Percentiles rank a stretch among this genome's conserved stretches.
Conservation (phyloP, 2,113 vertebrate genomes). For the Donacobius atricapilla region DNA sequence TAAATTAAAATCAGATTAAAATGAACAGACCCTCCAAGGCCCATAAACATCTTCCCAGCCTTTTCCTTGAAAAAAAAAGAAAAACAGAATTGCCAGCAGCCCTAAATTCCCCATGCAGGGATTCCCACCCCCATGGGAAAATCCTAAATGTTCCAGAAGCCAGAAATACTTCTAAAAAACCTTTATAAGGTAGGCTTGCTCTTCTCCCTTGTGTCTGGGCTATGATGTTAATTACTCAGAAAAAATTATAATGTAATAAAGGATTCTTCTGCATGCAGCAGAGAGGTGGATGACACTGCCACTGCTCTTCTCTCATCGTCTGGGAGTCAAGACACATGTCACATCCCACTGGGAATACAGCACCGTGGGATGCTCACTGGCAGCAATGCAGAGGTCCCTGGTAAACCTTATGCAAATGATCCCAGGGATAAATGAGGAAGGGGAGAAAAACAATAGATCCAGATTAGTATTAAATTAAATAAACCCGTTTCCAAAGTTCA, state of each 20-base stretch:
- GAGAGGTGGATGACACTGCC: not conserved
- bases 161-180: not conserved
- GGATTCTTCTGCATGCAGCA: not conserved
- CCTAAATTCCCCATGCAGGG: not conserved
- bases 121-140: not conserved
- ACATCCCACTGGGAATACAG: not conserved
- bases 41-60: not conserved
- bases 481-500: not conserved
- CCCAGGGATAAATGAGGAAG: not conserved
- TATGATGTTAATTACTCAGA: not conserved
- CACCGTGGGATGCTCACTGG: not conserved
- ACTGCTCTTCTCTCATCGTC: not conserved
- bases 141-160: not conserved
- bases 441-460: not conserved
- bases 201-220: not conserved
- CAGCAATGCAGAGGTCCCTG: not conserved
- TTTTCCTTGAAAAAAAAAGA: not conserved
- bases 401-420: not conserved
- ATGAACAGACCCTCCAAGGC: not conserved
- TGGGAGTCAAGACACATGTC: rapidly evolving
- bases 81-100: not conserved
- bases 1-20: not conserved
- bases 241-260: not conserved
- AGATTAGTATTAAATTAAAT: not conserved
- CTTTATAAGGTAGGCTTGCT: not conserved